Conservation (phyloP, 2,888 invertebrate genomes). For the Deilephila porcellus region DNA sequence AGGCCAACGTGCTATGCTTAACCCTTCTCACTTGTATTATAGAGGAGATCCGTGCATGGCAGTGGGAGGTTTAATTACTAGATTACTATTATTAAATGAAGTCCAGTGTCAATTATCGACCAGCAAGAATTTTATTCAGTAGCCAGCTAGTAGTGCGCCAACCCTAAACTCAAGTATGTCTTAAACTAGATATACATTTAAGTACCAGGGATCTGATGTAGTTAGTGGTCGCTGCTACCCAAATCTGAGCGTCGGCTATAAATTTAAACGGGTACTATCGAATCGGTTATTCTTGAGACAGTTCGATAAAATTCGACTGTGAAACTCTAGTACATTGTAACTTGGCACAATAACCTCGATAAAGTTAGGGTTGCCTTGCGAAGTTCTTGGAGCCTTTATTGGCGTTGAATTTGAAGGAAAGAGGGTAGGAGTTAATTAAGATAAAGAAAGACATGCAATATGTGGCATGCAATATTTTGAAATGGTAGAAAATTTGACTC, state of each 20-base stretch:
- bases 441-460: too few relatives aligned
- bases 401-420: neutral
- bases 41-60: too few relatives aligned
- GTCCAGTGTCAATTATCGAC: too few relatives aligned
- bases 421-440: too few relatives aligned
- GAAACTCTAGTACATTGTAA: conserved; percentile 40
- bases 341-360: conserved; percentile 40
- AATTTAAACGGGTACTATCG: conserved; percentile 40
- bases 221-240: conserved; percentile 7
- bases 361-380: conserved; percentile 8
- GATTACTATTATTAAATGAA: too few relatives aligned
- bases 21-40: too few relatives aligned
- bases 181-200: conserved; percentile 2
- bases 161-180: neutral
- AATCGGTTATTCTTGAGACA: conserved; percentile 32
- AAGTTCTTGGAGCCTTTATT: neutral
- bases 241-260: conserved; percentile 33
- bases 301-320: conserved; percentile 38
- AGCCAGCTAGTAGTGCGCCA: neutral
- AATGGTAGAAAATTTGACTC: too few relatives aligned
- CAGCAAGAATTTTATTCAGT: too few relatives aligned
- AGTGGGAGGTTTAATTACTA: too few relatives aligned
- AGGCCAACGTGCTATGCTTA: too few relatives aligned
- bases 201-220: neutral
- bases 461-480: neutral